Base-by-base conservation (phyloP, 2,113 vertebrate genomes). In the Cyanoderma ruficeps region DNA sequence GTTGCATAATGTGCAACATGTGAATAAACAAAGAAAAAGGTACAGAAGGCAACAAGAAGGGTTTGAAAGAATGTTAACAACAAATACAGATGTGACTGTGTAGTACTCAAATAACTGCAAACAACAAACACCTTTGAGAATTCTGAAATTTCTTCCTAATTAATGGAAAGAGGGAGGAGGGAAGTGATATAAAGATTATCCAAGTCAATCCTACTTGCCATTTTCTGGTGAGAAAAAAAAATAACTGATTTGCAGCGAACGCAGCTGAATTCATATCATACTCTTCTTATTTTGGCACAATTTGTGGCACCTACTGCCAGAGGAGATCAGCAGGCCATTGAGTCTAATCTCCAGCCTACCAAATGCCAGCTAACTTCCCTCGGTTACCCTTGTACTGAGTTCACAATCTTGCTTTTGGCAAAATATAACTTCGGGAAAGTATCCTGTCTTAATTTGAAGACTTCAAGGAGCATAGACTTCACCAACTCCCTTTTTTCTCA, bases 21-120 rank as follows among this genome's bases (percentile, higher is more conserved):
- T 96, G 86, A 95, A 75, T 82, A 92, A 94, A 87, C 31, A 92
- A 78, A 82, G 9, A 52, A 59, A 88, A 92, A 56, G 4, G 24
- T 83, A 78, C n/a, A 64, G 57, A 92, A 90, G 19, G 61, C 28
- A 92, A 87, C 64, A 78, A 92, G 39, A 90, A 74, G 2, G 13
- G 7, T 81, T 81, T 74, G 41, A 89, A 90, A 92, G 86, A 83
- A 90, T 50, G 23, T 37, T 92, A 83, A 67, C 12, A 83, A 50
- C 39, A 89, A 90, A 91, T 86, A 75, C 76, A 84, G 72, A 78
- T 91, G 56, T 56, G 35, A 56, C 6, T 75, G 19, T 41, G 42
- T 30, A 41, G 31, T 28, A 72, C 47, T 71, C 39, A 87, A 82
- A 78, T 56, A 87, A n/a, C 25, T 64, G 47, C 83, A 91, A 94